Conservation (phyloP, 53 echinoderm and acorn worm genomes). For the Echinarachnius parma region DNA sequence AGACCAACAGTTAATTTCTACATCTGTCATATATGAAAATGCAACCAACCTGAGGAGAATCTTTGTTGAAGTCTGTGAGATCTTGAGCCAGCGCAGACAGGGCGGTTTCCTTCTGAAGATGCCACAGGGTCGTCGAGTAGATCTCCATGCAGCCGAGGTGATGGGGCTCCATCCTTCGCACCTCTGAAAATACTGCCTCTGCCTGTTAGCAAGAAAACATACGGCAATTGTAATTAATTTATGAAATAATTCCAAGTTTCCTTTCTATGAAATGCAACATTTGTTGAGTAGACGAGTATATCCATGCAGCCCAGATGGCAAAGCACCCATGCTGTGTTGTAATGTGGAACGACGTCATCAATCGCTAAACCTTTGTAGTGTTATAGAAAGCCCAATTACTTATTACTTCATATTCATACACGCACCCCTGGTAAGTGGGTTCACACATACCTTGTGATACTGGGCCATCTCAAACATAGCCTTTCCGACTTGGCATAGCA, state of each 20-base stretch:
- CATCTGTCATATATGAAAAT: not conserved
- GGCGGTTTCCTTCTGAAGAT: slow-evolving; percentile 89
- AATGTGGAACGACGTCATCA: slow-evolving; percentile 81
- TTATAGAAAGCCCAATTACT: no score
- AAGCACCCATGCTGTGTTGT: slow-evolving; percentile 94
- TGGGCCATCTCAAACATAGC: no score
- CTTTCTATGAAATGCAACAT: no score
- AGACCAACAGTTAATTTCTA: not conserved
- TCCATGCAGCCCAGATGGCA: slow-evolving; percentile 89
- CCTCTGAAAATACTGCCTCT: slow-evolving; percentile 78
- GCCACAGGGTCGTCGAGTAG: slow-evolving; percentile 93
- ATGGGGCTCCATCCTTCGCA: slow-evolving; percentile 77
- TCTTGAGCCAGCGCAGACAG: slow-evolving; percentile 88
- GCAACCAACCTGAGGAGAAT: slow-evolving; percentile 80
- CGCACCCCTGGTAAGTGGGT: no score
- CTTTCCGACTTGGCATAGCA: no score
- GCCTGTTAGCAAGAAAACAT: slow-evolving; percentile 52
- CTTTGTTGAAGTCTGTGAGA: slow-evolving; percentile 75
- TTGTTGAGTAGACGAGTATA: no score
- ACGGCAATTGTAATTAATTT: not conserved
- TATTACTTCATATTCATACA: no score
- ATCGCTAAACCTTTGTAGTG: no score
- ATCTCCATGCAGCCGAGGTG: slow-evolving; percentile 88
- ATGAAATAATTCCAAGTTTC: not conserved
- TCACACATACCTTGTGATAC: no score